Percentiles rank a stretch among this genome's conserved stretches.
Conservation (phyloP, 2,888 invertebrate genomes). For the Lissonota sp. region DNA sequence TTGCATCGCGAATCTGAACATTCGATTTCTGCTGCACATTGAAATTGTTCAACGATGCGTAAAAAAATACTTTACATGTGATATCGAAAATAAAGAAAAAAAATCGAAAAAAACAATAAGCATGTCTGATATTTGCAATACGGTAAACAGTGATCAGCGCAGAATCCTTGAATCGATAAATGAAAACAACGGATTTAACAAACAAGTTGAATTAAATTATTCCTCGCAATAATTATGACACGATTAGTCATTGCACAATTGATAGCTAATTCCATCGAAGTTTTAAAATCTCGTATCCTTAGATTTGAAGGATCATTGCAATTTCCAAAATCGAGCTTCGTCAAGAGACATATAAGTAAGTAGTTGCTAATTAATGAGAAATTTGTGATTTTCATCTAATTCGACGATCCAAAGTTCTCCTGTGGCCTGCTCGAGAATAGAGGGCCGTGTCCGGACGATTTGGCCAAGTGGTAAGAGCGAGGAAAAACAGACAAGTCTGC, state of each 20-base stretch:
- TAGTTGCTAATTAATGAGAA: neutral
- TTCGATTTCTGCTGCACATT: conserved; percentile 21
- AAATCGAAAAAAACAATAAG: conserved; percentile 7
- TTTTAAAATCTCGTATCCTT: no score
- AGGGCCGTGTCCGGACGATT: neutral
- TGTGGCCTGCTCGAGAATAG: conserved; percentile 29
- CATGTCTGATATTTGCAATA: conserved; percentile 30
- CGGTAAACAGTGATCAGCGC: conserved; percentile 36
- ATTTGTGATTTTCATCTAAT: neutral
- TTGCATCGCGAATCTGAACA: conserved; percentile 27
- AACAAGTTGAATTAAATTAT: conserved; percentile 20
- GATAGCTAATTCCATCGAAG: no score
- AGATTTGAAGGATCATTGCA: no score
- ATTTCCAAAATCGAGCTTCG: no score
- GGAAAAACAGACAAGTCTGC: neutral
- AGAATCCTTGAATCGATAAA: conserved; percentile 47
- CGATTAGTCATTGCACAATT: no score
- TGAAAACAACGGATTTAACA: conserved; percentile 6
- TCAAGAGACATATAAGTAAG: no score
- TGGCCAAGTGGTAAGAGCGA: conserved; percentile 37
- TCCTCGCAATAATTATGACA: neutral
- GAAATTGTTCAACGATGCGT: conserved; percentile 44
- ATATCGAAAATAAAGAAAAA: conserved; percentile 18
- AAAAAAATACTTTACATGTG: conserved; percentile 26
- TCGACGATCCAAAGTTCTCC: neutral